Conservation (phyloP, 2,797 vertebrate species). For the Oreochromis grahami region DNA sequence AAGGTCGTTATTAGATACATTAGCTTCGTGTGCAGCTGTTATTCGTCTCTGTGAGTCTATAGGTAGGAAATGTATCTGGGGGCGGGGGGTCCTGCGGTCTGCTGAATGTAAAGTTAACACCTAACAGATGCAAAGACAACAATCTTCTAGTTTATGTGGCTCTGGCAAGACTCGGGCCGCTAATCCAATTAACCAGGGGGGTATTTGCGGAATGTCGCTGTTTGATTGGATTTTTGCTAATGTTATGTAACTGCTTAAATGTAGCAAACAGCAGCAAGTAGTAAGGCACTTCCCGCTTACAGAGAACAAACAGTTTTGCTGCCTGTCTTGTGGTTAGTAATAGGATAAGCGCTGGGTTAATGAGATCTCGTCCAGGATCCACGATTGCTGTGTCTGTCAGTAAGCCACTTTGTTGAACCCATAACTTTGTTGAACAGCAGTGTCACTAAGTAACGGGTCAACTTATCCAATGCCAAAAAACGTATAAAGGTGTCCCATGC, state of each 20-base stretch:
- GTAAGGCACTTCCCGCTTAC: background rate
- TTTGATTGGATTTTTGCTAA: background rate
- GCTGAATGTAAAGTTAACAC: background rate
- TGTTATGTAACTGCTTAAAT: conserved; percentile 4
- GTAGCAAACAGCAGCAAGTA: background rate
- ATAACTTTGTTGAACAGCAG: background rate
- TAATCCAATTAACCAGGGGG: conserved; percentile 51
- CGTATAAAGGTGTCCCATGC: background rate
- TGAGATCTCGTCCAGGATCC: background rate
- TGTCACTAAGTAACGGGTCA: background rate
- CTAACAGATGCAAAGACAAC: background rate
- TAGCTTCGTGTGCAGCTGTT: background rate
- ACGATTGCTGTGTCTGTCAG: background rate
- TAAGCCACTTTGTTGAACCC: background rate
- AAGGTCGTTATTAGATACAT: background rate
- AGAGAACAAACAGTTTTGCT: background rate
- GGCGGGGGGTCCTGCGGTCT: background rate
- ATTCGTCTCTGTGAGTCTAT: background rate
- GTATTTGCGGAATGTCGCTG: conserved; percentile 34
- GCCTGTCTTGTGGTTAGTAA: background rate
- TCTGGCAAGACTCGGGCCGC: background rate
- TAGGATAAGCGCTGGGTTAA: background rate
- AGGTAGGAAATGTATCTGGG: background rate
- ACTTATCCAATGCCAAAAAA: background rate
- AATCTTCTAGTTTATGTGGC: background rate